Evolutionary conservation across 2,113 vertebrate species (phyloP).

Genomic region (Zeus faber): DNA sequence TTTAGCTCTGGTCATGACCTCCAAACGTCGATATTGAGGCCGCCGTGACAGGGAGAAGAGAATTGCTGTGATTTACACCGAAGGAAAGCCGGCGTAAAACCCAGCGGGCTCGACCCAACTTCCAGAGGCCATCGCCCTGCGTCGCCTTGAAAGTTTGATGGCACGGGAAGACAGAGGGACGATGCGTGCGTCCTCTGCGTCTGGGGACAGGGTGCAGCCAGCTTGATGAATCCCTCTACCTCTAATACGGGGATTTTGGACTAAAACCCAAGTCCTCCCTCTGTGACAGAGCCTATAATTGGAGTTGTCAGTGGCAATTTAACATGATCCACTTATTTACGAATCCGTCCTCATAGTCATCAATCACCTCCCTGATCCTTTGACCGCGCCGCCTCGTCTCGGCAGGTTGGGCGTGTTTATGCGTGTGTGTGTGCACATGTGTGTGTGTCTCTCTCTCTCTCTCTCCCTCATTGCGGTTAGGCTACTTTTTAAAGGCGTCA

Average conservation of each 20-base stretch:
- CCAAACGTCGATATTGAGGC: too few relatives aligned
- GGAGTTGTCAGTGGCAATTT: constrained; percentile 74
- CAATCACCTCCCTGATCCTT: constrained; percentile 55
- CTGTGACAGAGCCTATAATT: constrained; percentile 72
- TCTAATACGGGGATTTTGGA: constrained; percentile 62
- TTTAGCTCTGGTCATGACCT: too few relatives aligned
- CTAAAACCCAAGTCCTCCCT: constrained; percentile 47
- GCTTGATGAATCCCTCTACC: constrained; percentile 58
- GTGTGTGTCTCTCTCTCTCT: neutral
- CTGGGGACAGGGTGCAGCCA: constrained; percentile 43
- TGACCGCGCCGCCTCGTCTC: constrained; percentile 1
- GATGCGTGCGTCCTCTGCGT: constrained; percentile 39
- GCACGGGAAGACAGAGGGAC: too few relatives aligned
- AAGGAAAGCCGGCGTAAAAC: too few relatives aligned
- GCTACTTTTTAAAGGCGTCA: too few relatives aligned
- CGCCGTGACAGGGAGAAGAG: too few relatives aligned
- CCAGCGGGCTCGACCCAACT: too few relatives aligned
- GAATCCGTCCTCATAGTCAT: constrained; percentile 62
- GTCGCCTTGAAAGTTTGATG: too few relatives aligned
- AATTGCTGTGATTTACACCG: too few relatives aligned
- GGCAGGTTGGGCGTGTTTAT: neutral
- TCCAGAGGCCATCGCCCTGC: too few relatives aligned
- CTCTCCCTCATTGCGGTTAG: too few relatives aligned
- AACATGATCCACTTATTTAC: constrained; percentile 76
- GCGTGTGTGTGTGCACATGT: neutral